Evolutionary conservation across 2,888 invertebrate genomes (phyloP), one percentile per base, ranked within the genome.

Genomic region (Drosophila neotestacea): DNA sequence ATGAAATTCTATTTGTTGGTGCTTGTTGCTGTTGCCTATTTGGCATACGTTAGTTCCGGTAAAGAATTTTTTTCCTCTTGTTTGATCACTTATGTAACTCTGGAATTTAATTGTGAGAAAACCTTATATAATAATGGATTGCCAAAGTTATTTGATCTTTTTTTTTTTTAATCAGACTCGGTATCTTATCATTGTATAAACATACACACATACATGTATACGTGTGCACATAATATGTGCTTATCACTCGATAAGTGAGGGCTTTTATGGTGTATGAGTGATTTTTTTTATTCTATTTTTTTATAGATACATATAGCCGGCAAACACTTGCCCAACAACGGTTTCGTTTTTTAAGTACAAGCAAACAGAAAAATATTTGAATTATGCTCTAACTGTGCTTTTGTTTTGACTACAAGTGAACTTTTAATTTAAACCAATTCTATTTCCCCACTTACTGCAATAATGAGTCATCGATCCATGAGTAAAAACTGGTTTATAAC

Each of bases 21-120:
- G 27, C 50, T 88, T 5, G 69, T 78, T n/a, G 90, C 89, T 10
- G 9, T 87, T 58, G 82, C 79, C 47, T 91, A 80, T 78, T 66
- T 92, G 84, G 82, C 83, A 56, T 91, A 90, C 71, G 91, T 88
- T 61, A 85, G 79, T 64, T 85, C 85, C 44, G 92, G 92, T 91
- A 91, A 82, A 62, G 9, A 44, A 13, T 28, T 7, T 44, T 11
- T 11, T 54, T 52, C 11, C 48, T 11, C 7, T 32, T 30, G 4
- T 27, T 42, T 58, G 42, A 42, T 64, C 27, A 60, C 4, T 32
- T 27, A 34, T 38, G 4, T 52, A 34, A n/a, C 41, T 22, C 7
- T 7, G 56, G 6, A n/a, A 36, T 39, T 54, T 32, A 55, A n/a
- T 5, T 41, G 11, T 61, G 48, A 10, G 13, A 46, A 56, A 52